Conservation (phyloP, 2,797 vertebrate species). For the Sebastes cheni region DNA sequence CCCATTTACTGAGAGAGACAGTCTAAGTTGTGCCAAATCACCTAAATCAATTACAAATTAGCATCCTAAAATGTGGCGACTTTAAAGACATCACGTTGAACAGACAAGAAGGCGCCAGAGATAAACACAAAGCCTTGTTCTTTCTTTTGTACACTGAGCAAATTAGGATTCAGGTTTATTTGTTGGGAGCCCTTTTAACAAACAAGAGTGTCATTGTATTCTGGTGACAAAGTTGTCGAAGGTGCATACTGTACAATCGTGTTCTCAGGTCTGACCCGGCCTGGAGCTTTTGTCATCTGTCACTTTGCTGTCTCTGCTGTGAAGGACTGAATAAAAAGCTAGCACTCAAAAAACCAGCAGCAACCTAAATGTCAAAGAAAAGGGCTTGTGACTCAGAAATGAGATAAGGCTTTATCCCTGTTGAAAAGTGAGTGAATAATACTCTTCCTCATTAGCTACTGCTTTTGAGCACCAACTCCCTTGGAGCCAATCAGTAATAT, state of each 20-base stretch:
- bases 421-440: neutral
- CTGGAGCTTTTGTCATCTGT: conserved; percentile 17
- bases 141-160: neutral
- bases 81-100: neutral
- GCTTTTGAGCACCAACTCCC: neutral
- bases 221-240: neutral
- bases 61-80: conserved; percentile 5
- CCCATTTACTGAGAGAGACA: conserved; percentile 25
- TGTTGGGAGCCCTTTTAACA: neutral
- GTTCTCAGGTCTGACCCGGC: conserved; percentile 25
- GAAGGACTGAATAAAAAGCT: conserved; percentile 13
- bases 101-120: neutral
- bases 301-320: neutral
- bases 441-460: neutral
- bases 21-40: conserved; percentile 17
- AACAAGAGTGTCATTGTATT: neutral
- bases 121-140: neutral
- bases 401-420: neutral
- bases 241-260: neutral
- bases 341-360: neutral
- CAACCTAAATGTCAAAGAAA: neutral
- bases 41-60: conserved; percentile 19
- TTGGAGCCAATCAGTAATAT: neutral
- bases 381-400: neutral
- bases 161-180: conserved; percentile 2